A percentile compares a stretch with the other conserved stretches of the same genome.
Evolutionary conservation across 2,113 vertebrate species (phyloP).

Genomic region (Notechis scutatus): DNA sequence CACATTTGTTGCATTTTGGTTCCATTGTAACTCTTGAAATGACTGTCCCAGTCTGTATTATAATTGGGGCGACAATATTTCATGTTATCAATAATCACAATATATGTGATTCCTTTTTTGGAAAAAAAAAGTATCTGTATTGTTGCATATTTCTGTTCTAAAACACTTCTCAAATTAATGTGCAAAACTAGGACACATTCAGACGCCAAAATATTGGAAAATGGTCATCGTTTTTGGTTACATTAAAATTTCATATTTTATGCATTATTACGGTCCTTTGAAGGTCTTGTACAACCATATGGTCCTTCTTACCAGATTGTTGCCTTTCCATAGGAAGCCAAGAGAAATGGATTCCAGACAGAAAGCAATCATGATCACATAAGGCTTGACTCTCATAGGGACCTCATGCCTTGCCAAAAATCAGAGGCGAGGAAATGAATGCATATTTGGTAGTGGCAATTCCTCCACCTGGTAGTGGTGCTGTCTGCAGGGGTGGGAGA

Average conservation of each 20-base stretch:
- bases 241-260: background rate
- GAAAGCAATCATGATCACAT: background rate
- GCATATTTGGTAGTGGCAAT: background rate
- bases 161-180: background rate
- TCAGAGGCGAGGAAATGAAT: background rate
- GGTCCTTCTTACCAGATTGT: background rate
- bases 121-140: conserved; percentile 42
- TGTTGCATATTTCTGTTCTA: conserved; percentile 39
- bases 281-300: background rate
- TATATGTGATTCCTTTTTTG: conserved; percentile 63
- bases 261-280: background rate
- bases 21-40: conserved; percentile 45
- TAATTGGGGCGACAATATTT: conserved; percentile 52
- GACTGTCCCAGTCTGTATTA: conserved; percentile 43
- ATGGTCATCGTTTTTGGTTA: background rate
- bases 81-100: conserved; percentile 51
- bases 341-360: background rate
- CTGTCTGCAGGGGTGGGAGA: background rate
- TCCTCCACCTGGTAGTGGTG: background rate
- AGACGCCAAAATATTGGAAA: background rate
- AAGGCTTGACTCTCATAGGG: background rate
- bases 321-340: background rate
- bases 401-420: background rate
- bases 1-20: conserved; percentile 34
- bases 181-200: background rate